These are phyloP conservation scores for Camelus dromedarius DNA, from an alignment of 2,113 vertebrate species.

Conservation along the genomic window DNA sequence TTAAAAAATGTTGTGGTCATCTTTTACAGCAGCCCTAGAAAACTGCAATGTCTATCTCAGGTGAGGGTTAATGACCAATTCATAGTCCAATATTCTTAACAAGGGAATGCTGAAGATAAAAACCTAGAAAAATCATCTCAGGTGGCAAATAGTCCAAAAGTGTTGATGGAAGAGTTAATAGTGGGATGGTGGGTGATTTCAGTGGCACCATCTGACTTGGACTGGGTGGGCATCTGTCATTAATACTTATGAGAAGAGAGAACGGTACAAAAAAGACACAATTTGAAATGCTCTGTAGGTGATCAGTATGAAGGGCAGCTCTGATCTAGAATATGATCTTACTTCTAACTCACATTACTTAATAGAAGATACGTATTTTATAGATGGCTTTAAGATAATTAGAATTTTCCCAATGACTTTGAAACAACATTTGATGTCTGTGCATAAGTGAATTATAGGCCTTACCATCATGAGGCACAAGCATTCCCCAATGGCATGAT, in stretches of 20 bases:
- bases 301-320: neutral
- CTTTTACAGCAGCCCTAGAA: neutral
- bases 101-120: neutral
- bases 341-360: neutral
- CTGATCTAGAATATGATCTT: neutral
- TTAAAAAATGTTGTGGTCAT: too few species aligned
- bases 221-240: neutral
- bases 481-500: neutral
- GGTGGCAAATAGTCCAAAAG: neutral
- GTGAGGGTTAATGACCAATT: neutral
- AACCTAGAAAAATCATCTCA: neutral
- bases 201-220: neutral
- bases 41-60: neutral
- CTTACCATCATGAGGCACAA: neutral
- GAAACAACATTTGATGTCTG: neutral
- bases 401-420: constrained; percentile 8
- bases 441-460: neutral
- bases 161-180: neutral
- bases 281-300: neutral
- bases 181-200: neutral
- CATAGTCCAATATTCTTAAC: neutral
- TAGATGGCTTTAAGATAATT: neutral
- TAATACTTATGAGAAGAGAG: neutral
- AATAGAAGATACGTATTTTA: neutral
- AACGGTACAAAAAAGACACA: neutral